These are phyloP conservation scores for Drosophila mimetica DNA, from an alignment of 2,888 invertebrate species.

Conservation along the genomic window DNA sequence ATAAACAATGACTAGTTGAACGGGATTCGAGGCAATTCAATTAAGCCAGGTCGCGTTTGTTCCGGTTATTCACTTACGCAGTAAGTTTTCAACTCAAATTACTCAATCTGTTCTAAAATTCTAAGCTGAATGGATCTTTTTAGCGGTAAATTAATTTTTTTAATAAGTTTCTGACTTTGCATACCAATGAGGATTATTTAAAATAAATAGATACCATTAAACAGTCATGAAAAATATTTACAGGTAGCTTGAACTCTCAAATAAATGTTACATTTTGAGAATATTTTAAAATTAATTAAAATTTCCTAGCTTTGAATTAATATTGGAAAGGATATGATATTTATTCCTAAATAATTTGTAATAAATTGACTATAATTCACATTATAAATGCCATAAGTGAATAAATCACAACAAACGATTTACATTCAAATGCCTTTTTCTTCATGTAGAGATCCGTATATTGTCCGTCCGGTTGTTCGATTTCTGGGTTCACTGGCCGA, in stretches of 20 bases:
- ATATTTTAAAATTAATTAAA: no score
- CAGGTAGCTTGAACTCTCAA: no score
- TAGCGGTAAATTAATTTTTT: not conserved
- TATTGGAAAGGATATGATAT: not conserved
- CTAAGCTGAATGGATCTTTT: not conserved
- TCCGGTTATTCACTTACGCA: not conserved
- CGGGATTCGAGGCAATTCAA: slow-evolving; percentile 4
- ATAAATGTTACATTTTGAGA: no score
- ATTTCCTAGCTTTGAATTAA: not conserved
- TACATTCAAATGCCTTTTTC: slow-evolving; percentile 1
- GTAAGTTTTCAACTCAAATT: not conserved
- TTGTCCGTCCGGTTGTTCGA: not conserved
- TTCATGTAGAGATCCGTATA: not conserved
- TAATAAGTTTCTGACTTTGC: not conserved
- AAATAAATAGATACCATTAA: no score
- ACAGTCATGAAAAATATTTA: no score
- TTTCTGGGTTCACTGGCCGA: slow-evolving; percentile 38
- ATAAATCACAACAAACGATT: slow-evolving; percentile 18
- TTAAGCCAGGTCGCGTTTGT: slow-evolving; percentile 12
- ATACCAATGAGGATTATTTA: no score
- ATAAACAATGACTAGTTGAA: slow-evolving; percentile 5
- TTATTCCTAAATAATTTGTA: not conserved
- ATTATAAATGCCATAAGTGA: not conserved
- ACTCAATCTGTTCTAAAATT: slow-evolving; percentile 1
- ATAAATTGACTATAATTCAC: not conserved